A percentile compares a stretch with the other conserved stretches of the same genome.
These are phyloP conservation scores for Tetrapedia diversipes DNA, from an alignment of 2,888 invertebrate species.

Conservation along the genomic window DNA sequence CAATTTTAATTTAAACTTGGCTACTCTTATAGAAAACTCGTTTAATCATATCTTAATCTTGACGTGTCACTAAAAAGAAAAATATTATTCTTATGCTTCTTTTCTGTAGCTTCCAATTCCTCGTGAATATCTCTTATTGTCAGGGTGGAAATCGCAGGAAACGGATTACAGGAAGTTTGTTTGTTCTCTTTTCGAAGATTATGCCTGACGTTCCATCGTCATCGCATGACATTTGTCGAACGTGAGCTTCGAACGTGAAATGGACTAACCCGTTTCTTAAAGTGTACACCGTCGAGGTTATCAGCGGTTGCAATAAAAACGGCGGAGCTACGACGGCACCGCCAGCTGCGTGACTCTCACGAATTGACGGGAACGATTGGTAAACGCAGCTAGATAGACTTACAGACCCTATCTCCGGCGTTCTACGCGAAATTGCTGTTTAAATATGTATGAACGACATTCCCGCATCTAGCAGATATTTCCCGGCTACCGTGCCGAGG, in stretches of 20 bases:
- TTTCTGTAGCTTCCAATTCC: too few species aligned
- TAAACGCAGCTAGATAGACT: constrained; percentile 25
- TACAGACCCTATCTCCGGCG: not conserved
- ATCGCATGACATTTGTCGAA: constrained; percentile 54
- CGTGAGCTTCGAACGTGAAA: constrained; percentile 59
- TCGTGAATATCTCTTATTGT: not conserved
- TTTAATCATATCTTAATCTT: too few species aligned
- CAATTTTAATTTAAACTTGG: too few species aligned
- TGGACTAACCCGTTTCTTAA: constrained; percentile 22
- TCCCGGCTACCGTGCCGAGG: not conserved
- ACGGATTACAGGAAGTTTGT: not conserved
- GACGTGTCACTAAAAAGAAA: too few species aligned
- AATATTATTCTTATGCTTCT: too few species aligned
- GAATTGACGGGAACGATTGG: constrained; percentile 57
- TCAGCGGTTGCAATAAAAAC: constrained; percentile 59
- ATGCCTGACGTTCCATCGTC: not conserved
- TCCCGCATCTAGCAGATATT: not conserved
- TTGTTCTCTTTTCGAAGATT: not conserved
- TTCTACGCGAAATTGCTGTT: constrained; percentile 9
- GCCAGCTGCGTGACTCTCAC: constrained; percentile 68
- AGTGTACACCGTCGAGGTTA: constrained; percentile 16
- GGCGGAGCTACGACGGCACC: constrained; percentile 55
- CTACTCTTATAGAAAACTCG: too few species aligned
- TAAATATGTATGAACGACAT: constrained; percentile 3
- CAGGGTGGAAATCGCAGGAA: too few species aligned